Conservation (phyloP, 2,888 invertebrate species). For the Sinohyriopsis cumingii region DNA sequence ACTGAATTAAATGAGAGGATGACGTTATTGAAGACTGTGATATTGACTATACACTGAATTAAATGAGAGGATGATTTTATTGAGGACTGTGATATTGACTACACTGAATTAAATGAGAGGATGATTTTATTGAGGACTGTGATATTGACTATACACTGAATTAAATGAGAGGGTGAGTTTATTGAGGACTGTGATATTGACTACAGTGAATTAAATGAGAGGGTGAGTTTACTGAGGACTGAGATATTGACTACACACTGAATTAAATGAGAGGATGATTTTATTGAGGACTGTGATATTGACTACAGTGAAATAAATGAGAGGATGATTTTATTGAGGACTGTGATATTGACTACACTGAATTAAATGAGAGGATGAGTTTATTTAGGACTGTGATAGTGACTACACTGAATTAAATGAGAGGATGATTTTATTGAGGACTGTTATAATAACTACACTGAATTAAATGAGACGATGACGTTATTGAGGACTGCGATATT, state of each 20-base stretch:
- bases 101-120: not conserved
- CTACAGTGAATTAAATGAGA: not conserved
- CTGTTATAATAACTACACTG: not conserved
- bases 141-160: not conserved
- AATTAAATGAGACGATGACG: not conserved
- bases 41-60: not conserved
- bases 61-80: not conserved
- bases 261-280: not conserved
- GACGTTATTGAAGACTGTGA: not conserved
- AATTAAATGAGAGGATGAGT: not conserved
- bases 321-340: not conserved
- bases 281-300: not conserved
- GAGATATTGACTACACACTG: not conserved
- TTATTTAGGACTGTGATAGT: not conserved
- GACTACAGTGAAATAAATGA: not conserved
- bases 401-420: not conserved
- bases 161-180: not conserved
- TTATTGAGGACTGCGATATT: not conserved
- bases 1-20: not conserved
- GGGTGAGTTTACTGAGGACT: not conserved
- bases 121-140: not conserved
- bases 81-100: not conserved
- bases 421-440: not conserved
- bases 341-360: not conserved
- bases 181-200: not conserved